Evolutionary conservation across 2,888 invertebrate genomes (phyloP), one percentile per base, ranked within the genome.

Genomic region (Drosophila algonquin): DNA sequence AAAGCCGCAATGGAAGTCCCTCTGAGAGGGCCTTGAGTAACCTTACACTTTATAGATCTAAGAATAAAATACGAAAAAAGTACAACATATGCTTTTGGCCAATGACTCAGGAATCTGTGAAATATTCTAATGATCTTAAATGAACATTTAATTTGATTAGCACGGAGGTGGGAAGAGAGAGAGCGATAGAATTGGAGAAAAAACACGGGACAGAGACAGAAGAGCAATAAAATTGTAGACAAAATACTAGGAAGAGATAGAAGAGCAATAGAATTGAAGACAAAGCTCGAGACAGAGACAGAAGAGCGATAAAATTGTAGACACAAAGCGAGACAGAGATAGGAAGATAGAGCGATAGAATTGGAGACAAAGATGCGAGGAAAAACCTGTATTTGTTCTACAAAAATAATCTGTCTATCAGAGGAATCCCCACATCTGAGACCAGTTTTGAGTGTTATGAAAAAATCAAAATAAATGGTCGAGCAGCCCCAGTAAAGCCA

Each of bases 371-470:
- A 40, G 72, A 30, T 30, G 35, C 35, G 3, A 12, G 12, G 4
- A 10, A 35, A 35, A 35, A 35, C 35, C 35, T 35, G 35, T 35
- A 35, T 35, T 35, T 14, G 14, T 0, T 12, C 10, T 35, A 12
- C 12, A 14, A 14, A 35, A 72, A 50, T 27, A 24, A 32, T 35
- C 35, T 5, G n/a, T n/a, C n/a, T 0, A 7, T 40, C n/a, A 2
- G 40, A n/a, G 40, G 40, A 70, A 14, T 12, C 63, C 70, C 70
- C 16, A n/a, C 5, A 9, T 9, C 27, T 9, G 24, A 60, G 50
- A 54, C 74, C 72, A 72, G 74, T 72, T 72, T 72, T 1, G 21
- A 55, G 32, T 14, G 54, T 12, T 24, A n/a, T 16, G 9, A 54
- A 50, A 18, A 57, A 69, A 73, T 46, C 32, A 18, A 2, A 21